Evolutionary conservation across 2,113 vertebrate genomes (phyloP).

Genomic region (Cyphomyrus discorhynchus): DNA sequence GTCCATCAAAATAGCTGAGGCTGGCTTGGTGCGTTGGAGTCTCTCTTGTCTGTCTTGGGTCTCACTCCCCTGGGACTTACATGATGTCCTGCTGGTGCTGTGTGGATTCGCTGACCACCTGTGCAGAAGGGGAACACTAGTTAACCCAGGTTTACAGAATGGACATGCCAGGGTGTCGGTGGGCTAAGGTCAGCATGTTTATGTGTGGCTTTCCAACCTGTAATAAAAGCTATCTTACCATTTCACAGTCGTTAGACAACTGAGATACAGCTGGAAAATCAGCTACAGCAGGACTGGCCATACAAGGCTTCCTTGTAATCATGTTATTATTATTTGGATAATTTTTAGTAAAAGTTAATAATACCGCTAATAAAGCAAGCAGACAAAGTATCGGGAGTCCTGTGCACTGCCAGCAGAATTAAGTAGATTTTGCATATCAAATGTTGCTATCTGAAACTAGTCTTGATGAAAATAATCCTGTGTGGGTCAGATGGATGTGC

Average conservation of each 20-base stretch:
- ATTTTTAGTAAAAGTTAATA: neutral
- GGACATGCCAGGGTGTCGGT: neutral
- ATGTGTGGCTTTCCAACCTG: neutral
- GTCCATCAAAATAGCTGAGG: neutral
- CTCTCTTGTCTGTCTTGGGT: neutral
- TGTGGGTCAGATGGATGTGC: neutral
- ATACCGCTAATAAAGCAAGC: neutral
- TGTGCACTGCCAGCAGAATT: neutral
- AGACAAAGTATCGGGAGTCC: neutral
- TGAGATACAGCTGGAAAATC: neutral
- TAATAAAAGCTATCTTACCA: neutral
- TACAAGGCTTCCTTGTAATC: neutral
- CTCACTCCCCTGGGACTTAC: slow-evolving; percentile 38
- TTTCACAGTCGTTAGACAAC: neutral
- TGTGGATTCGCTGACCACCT: slow-evolving; percentile 73
- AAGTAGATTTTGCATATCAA: neutral
- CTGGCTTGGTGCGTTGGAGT: neutral
- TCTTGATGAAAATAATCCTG: slow-evolving; percentile 16
- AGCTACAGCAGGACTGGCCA: neutral
- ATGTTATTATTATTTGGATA: neutral
- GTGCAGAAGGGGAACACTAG: neutral
- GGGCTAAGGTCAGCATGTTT: neutral
- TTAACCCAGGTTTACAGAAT: neutral
- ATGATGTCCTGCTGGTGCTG: slow-evolving; percentile 73
- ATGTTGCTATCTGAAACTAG: neutral